Percentiles rank a stretch among this genome's conserved stretches.
These are phyloP conservation scores for Tachina lurida DNA, from an alignment of 2,888 invertebrate genomes.

Conservation along the genomic window DNA sequence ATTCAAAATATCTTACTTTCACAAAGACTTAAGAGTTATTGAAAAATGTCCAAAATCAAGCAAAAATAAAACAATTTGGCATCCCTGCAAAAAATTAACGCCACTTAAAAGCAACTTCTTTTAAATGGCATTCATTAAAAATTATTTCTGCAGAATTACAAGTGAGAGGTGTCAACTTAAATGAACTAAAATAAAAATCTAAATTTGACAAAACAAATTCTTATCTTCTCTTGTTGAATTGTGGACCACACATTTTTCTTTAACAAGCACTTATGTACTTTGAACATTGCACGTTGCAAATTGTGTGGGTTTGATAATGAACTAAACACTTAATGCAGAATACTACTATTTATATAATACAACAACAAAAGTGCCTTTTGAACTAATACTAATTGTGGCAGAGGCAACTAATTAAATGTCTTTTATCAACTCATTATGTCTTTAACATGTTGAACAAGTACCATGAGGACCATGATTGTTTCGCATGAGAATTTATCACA, in stretches of 20 bases:
- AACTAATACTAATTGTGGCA: slow-evolving; percentile 34
- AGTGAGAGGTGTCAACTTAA: neutral
- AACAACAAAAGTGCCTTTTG: neutral
- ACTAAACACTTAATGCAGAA: slow-evolving; percentile 5
- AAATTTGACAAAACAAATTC: neutral
- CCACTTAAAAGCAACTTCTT: too few species aligned
- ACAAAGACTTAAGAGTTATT: too few species aligned
- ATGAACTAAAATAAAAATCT: neutral
- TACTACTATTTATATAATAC: neutral
- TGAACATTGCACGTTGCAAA: neutral
- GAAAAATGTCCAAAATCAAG: too few species aligned
- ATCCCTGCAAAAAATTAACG: too few species aligned
- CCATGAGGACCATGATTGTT: slow-evolving; percentile 6
- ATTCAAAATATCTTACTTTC: too few species aligned
- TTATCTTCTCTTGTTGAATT: neutral
- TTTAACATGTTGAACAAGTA: neutral
- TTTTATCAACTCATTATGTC: slow-evolving; percentile 43
- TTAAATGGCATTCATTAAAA: too few species aligned
- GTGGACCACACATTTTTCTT: neutral
- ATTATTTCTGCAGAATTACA: too few species aligned
- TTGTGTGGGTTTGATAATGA: slow-evolving; percentile 16
- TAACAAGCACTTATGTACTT: neutral
- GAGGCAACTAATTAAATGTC: slow-evolving; percentile 31
- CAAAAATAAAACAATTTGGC: too few species aligned
- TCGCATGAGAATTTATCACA: slow-evolving; percentile 19